Base-by-base conservation (phyloP, 1,140 invertebrate genomes). In the Watersipora subatra region DNA sequence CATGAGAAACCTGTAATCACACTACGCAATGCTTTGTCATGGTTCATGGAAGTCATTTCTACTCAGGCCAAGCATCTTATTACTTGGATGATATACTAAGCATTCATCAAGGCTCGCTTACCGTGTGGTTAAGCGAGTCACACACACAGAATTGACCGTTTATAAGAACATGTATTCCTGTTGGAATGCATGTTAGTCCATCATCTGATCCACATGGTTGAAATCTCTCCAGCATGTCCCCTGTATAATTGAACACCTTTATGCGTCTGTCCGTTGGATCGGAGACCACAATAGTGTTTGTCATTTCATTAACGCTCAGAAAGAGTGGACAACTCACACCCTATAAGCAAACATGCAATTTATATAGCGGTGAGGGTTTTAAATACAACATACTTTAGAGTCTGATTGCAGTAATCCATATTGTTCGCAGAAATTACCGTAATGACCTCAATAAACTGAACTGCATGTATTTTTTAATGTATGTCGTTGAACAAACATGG, bases 71-170 rank as follows among this genome's bases (percentile, higher is more conserved):
- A n/a, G n/a, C n/a, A n/a, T n/a, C n/a, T n/a, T n/a, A n/a, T n/a
- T n/a, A n/a, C n/a, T n/a, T n/a, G n/a, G n/a, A n/a, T n/a, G n/a
- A n/a, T n/a, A n/a, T n/a, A n/a, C n/a, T n/a, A n/a, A n/a, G n/a
- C n/a, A n/a, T n/a, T n/a, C n/a, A n/a, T n/a, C n/a, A n/a, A 61
- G 73, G 76, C 17, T 72, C 28, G 64, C 72, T 76, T 7, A 77
- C 68, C 1, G 71, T 72, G 64, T 78, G 76, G 61, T 78, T 78
- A 0, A 78, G 64, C 0, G 70, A 62, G 62, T 78, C 76, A 7
- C 67, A 70, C 7, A 78, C 65, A 24, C 76, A 28, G 1, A 76
- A 34, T 27, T 75, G 68, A 0, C 71, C 75, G 12, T 71, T 2
- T 2, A 67, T 67, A 55, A 70, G 72, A 2, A 75, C 29, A 61